Evolutionary conservation across 1,140 invertebrate species (phyloP).

Genomic region (Oscheius sp.): DNA sequence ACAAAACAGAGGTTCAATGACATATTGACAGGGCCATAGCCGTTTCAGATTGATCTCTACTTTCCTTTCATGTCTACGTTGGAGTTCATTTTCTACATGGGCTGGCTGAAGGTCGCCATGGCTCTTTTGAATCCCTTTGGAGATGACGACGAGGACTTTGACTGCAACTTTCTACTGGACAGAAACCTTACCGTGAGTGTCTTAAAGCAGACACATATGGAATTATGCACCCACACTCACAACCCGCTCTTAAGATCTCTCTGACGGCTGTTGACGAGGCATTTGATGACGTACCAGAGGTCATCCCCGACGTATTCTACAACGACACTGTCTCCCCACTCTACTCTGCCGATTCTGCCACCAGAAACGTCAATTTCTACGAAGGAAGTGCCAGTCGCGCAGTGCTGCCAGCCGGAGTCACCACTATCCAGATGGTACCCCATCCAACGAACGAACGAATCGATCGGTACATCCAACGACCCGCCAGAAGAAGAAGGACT

Average conservation of each 20-base stretch:
- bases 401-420: slow-evolving; percentile 14
- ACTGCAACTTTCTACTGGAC: slow-evolving; percentile 61
- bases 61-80: slow-evolving; percentile 83
- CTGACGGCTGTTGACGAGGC: slow-evolving; percentile 23
- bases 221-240: slow-evolving; percentile 23
- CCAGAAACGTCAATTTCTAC: slow-evolving; percentile 30
- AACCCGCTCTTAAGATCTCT: neutral
- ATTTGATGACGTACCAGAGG: slow-evolving; percentile 17
- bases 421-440: slow-evolving; percentile 23
- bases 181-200: slow-evolving; percentile 64
- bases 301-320: slow-evolving; percentile 25
- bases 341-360: neutral
- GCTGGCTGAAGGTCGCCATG: slow-evolving; percentile 42
- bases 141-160: slow-evolving; percentile 51
- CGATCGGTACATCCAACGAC: slow-evolving; percentile 5
- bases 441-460: slow-evolving; percentile 24
- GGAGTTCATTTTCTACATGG: slow-evolving; percentile 49
- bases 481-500: neutral
- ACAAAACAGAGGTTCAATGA: slow-evolving; percentile 15
- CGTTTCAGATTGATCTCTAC: slow-evolving; percentile 72
- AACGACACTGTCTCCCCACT: slow-evolving; percentile 23
- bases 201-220: slow-evolving; percentile 2
- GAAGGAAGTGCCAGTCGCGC: slow-evolving; percentile 17
- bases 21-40: no score
- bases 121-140: slow-evolving; percentile 47